Percentiles rank a stretch among this genome's conserved stretches.
Evolutionary conservation across 2,888 invertebrate genomes (phyloP).

Genomic region (Euplexia lucipara): DNA sequence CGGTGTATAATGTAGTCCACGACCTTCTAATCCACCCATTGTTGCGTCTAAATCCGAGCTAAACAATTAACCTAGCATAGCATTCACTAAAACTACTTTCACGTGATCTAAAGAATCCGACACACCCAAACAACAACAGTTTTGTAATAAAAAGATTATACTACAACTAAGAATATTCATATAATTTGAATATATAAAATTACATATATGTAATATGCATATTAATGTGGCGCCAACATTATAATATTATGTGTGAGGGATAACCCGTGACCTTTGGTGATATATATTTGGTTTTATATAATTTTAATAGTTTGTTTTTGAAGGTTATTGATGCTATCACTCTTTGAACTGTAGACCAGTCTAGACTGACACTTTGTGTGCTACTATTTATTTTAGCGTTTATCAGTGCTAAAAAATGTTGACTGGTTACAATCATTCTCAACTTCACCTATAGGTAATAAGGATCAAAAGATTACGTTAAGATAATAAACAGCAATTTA

Average conservation of each 20-base stretch:
- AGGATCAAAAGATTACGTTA: too few species aligned
- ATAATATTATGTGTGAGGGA: slow-evolving; percentile 27
- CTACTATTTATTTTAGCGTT: too few species aligned
- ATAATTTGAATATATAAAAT: slow-evolving; percentile 52
- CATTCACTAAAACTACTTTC: slow-evolving; percentile 47
- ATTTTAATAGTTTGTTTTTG: slow-evolving; percentile 12
- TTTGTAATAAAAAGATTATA: slow-evolving; percentile 53
- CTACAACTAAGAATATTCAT: slow-evolving; percentile 37
- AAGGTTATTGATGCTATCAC: background rate
- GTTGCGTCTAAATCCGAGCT: slow-evolving; percentile 29
- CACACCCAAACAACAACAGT: slow-evolving; percentile 50
- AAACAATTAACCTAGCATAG: slow-evolving; percentile 49
- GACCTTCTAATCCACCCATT: slow-evolving; percentile 40
- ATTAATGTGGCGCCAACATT: slow-evolving; percentile 44
- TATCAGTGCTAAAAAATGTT: too few species aligned
- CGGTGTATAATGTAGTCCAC: slow-evolving; percentile 23
- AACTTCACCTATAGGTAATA: too few species aligned
- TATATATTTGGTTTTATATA: slow-evolving; percentile 13
- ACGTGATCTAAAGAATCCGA: slow-evolving; percentile 45
- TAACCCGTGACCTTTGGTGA: slow-evolving; percentile 25
- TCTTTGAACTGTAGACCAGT: background rate
- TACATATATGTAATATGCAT: slow-evolving; percentile 44
- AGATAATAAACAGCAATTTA: too few species aligned
- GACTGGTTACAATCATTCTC: too few species aligned
- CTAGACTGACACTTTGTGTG: background rate